Percentiles rank a stretch among this genome's conserved stretches.
phyloP scores from a whole-genome alignment of 2,113 vertebrate species.

The Archilochus colubris region DNA sequence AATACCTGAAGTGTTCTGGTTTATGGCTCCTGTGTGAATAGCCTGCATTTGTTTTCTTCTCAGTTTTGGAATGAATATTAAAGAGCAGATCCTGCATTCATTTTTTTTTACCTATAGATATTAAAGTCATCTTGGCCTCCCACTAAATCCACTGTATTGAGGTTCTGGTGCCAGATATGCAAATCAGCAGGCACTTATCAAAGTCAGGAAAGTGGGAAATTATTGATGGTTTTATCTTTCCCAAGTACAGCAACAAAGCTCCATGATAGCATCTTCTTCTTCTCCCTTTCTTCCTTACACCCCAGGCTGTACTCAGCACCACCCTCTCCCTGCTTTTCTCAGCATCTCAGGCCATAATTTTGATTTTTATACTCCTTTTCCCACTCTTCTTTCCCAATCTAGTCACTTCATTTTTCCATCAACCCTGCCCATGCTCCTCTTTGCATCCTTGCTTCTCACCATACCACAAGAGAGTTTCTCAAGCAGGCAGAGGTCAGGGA shows the following conservation, averaged over 20 bases:
- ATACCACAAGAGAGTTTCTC: background rate
- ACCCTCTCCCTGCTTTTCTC: background rate
- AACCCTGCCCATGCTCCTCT: background rate
- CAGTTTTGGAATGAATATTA: conserved; percentile 1
- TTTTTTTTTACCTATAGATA: background rate
- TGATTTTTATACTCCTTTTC: background rate
- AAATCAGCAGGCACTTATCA: background rate
- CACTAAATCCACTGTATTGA: background rate
- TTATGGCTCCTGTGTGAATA: background rate
- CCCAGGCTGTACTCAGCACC: background rate
- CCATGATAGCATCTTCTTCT: rapidly evolving
- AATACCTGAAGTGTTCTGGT: background rate
- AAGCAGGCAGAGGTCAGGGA: background rate
- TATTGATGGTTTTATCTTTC: background rate
- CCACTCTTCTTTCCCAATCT: background rate
- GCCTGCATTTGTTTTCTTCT: conserved; percentile 26
- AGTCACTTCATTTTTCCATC: background rate
- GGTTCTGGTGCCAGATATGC: conserved; percentile 8
- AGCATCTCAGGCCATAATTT: background rate
- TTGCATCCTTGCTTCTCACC: background rate
- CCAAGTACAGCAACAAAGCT: background rate
- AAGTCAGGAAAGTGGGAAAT: background rate
- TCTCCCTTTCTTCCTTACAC: background rate
- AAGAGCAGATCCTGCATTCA: conserved; percentile 4
- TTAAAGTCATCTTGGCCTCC: background rate